Base-by-base conservation (phyloP, 2,797 vertebrate species). In the Aotus griseimembra region DNA sequence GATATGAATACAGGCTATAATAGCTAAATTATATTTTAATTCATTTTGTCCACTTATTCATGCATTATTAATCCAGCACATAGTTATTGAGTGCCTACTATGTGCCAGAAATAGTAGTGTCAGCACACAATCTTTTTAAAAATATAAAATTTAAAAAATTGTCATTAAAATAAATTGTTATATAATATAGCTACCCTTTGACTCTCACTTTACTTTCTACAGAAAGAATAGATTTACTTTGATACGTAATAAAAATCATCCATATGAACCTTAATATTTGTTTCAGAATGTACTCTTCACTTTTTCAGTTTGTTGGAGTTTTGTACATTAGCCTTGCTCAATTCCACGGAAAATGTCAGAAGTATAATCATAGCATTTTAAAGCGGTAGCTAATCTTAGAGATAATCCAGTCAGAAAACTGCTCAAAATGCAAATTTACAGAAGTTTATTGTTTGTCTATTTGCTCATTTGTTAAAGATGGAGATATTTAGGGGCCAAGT, bases 141-240 rank as follows among this genome's bases (percentile, higher is more conserved):
- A 87, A 80, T 17, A 52, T 58, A 20, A 93, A 80, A 44, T 81
- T 36, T 61, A 44, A 55, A 90, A 84, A 93, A 55, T 24, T 61
- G 44, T 88, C 36, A 80, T 57, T 79, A 91, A 93, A 85, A 70
- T 85, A 55, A 70, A 72, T 48, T 88, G 28, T 9, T 76, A 80
- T 48, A n/a, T 39, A 67, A 84, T 52, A 94, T 33, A 36, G 24
- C 76, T 95, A 50, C 24, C 11, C 30, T 73, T 1, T 70, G 13
- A 88, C 20, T 91, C 73, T 20, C 12, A 86, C 13, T 93, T 90
- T 94, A 83, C 92, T 94, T 95, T 92, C 57, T 90, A 89, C 76
- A 80, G 67, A 89, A 93, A n/a, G 3, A 87, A 89, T 85, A 89
- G 15, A 70, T 73, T 76, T 80, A 70, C n/a, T 92, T 33, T 94